Evolutionary conservation across 2,113 vertebrate species (phyloP), one percentile per base, ranked within the genome.

Genomic region (Perognathus longimembris): DNA sequence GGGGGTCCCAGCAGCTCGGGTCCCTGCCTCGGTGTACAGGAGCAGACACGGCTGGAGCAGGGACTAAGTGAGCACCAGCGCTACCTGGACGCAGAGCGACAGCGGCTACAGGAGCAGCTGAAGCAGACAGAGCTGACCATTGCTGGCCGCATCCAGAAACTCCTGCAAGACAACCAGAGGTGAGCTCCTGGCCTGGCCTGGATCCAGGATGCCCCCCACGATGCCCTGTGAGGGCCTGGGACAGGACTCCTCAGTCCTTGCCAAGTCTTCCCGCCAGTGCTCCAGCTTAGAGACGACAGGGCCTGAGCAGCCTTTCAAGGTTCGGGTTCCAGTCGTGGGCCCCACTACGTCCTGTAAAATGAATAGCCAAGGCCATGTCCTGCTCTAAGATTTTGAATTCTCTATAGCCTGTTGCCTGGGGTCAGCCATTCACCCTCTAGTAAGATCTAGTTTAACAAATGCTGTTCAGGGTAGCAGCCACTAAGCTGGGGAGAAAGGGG

Each of bases 91-190:
- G 97, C 97, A 0, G 99, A 99, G 91, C 98, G 98, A 30, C 98
- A 97, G 95, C 98, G 97, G 86, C 96, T 99, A 73, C 98, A 98
- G 95, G 98, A 98, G 75, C 98, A 98, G 95, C 97, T 99, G 57
- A 97, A 98, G 69, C 97, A 98, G 85, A 98, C 98, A 0, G 99
- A 99, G 96, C 97, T 98, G 38, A 96, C 88, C 92, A 97, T 98
- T 88, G 96, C 98, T 59, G 90, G 77, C 59, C 98, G 99, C 3
- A 98, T 99, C 97, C 97, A 98, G 93, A 98, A 96, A 88, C 98
- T 99, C 80, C 98, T 99, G 59, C 97, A 98, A 93, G 98, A 99
- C 90, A 99, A 98, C 87, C 98, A 97, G 95, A 99, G 99, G 99
- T 99, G 54, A 66, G 97, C 40, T 30, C 30, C 40, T 9, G 0